Conservation (phyloP, 2,888 invertebrate genomes). For the Dryocosmus kuriphilus region DNA sequence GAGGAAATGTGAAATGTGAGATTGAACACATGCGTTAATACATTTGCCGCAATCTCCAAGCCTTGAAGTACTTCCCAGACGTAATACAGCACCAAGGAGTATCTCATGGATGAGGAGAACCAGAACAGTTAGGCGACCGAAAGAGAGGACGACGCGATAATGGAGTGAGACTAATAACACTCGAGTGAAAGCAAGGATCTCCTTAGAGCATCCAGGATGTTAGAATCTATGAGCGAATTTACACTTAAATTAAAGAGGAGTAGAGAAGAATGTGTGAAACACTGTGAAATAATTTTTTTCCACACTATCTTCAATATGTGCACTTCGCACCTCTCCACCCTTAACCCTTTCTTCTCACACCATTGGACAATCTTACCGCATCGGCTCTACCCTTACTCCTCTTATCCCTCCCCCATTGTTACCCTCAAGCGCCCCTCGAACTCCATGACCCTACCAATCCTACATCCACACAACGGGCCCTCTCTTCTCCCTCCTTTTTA, state of each 20-base stretch:
- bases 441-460: no score
- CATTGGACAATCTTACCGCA: no score
- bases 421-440: no score
- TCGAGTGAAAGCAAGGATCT: constrained; percentile 63
- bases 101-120: constrained; percentile 52
- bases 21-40: not conserved
- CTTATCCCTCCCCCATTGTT: no score
- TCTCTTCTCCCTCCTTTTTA: no score
- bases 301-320: no score
- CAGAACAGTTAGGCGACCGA: constrained; percentile 66
- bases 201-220: constrained; percentile 42
- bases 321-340: no score
- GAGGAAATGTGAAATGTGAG: not conserved
- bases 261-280: constrained; percentile 20
- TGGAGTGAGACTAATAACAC: constrained; percentile 62
- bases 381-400: no score
- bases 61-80: constrained; percentile 59
- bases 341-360: no score
- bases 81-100: constrained; percentile 50
- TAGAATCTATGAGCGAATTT: constrained; percentile 11
- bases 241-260: constrained; percentile 5
- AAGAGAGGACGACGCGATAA: constrained; percentile 57
- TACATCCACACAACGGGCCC: no score
- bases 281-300: no score
- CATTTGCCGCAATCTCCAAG: constrained; percentile 2